Evolutionary conservation across 2,888 invertebrate species (phyloP).

Genomic region (Calliphora vomitoria): DNA sequence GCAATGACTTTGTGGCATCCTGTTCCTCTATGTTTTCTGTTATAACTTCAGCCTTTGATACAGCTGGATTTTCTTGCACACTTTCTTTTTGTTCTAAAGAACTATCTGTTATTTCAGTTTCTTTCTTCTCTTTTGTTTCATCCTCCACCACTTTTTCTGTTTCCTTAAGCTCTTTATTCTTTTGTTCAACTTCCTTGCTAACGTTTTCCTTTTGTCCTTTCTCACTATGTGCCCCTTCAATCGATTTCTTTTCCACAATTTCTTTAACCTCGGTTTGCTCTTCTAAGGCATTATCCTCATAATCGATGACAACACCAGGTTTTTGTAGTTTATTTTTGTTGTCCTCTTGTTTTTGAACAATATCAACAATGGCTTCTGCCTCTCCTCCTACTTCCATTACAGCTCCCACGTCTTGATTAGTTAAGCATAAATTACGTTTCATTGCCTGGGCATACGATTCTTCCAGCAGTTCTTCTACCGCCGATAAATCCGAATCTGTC

Average conservation of each 20-base stretch:
- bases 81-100: background rate
- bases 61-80: background rate
- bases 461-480: constrained; percentile 68
- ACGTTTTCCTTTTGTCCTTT: background rate
- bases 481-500: constrained; percentile 67
- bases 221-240: background rate
- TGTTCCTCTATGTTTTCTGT: background rate
- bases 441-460: constrained; percentile 68
- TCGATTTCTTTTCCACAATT: background rate
- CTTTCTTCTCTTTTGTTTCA: background rate
- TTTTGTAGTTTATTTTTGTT: constrained; percentile 39
- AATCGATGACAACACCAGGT: constrained; percentile 53
- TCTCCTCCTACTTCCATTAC: constrained; percentile 52
- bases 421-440: constrained; percentile 30
- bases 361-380: constrained; percentile 17
- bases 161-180: background rate
- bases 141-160: background rate
- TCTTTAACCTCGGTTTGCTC: background rate
- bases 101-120: background rate
- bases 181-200: background rate
- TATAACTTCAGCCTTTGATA: background rate
- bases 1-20: background rate
- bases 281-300: constrained; percentile 34
- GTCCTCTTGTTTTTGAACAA: background rate
- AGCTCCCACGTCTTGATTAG: constrained; percentile 47